Conservation (phyloP, 2,113 vertebrate genomes). For the Actinemys pallida region DNA sequence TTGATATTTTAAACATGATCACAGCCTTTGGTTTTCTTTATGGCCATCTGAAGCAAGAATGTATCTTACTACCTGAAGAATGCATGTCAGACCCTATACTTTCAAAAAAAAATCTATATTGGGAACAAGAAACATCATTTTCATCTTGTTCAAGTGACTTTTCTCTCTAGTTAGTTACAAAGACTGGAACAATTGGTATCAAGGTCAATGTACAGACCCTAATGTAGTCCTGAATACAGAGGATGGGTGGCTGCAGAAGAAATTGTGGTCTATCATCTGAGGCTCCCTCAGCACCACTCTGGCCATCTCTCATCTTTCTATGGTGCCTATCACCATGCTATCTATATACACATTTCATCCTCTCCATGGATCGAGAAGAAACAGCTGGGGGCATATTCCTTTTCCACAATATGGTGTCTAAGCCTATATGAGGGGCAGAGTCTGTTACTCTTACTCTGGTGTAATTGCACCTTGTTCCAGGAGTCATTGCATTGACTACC, state of each 20-base stretch:
- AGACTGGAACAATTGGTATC: background rate
- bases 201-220: background rate
- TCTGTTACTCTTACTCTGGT: background rate
- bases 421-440: background rate
- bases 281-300: background rate
- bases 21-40: background rate
- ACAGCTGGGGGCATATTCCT: background rate
- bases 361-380: background rate
- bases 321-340: background rate
- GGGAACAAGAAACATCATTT: background rate
- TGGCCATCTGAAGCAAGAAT: background rate
- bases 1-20: background rate
- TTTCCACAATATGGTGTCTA: background rate
- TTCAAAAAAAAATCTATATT: background rate
- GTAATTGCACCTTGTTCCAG: background rate
- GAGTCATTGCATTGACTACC: background rate
- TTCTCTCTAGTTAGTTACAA: background rate
- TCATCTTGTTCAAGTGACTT: background rate
- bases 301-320: background rate
- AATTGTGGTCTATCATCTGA: background rate
- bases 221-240: background rate
- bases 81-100: background rate
- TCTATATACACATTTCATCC: background rate
- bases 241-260: background rate
- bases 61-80: background rate